Evolutionary conservation across 2,113 vertebrate species (phyloP).

Genomic region (Pholis gunnellus): DNA sequence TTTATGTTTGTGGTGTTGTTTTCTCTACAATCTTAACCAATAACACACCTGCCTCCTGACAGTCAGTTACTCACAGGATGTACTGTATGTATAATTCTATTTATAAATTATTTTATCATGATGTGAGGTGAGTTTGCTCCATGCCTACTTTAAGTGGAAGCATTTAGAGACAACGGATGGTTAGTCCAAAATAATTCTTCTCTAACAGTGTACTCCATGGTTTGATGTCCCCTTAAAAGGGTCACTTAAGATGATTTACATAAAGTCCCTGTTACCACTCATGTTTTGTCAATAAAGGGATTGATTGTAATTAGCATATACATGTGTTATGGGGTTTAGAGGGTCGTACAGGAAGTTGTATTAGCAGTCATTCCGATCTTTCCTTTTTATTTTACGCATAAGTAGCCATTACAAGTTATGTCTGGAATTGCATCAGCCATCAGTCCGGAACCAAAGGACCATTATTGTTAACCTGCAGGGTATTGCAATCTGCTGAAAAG

Average conservation of each 20-base stretch:
- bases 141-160: constrained; percentile 2
- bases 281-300: not conserved
- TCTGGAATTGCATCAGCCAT: not conserved
- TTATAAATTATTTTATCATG: not conserved
- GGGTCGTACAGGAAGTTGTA: not conserved
- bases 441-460: constrained; percentile 11
- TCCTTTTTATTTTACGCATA: not conserved
- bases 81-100: constrained; percentile 16
- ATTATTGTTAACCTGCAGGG: not conserved
- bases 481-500: constrained; percentile 34
- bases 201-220: not conserved
- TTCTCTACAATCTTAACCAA: constrained; percentile 49
- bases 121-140: constrained; percentile 12
- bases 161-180: not conserved
- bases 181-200: not conserved
- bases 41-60: constrained; percentile 39
- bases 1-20: not conserved
- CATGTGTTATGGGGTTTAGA: not conserved
- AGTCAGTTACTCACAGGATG: constrained; percentile 53
- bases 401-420: not conserved
- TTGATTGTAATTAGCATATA: not conserved
- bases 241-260: not conserved
- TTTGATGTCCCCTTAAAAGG: not conserved
- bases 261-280: not conserved
- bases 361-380: not conserved